Evolutionary conservation across 2,113 vertebrate species (phyloP), one percentile per base, ranked within the genome.

Genomic region (Furnarius figulus): DNA sequence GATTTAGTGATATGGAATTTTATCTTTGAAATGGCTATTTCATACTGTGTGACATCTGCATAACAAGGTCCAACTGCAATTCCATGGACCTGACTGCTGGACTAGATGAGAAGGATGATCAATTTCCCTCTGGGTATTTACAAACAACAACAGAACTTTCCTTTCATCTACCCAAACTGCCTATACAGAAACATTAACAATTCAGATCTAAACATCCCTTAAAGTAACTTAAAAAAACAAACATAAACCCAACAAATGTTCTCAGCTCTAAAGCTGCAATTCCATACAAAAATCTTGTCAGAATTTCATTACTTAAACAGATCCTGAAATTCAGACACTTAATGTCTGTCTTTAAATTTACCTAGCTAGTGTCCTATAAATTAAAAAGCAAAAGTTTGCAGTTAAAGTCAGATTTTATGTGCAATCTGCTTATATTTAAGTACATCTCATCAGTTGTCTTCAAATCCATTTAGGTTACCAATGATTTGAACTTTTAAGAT

Each of bases 221-320:
- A 31, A 81, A 87, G 55, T 30, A 47, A 53, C 5, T 59, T 52
- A 19, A 55, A 47, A 52, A 75, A 74, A 61, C 33, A 58, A 2
- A 2, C 11, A 56, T 0, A 6, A 67, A 47, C 20, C 0, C 5
- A 61, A 68, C 9, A 72, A 58, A 66, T n/a, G 72, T 39, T 42
- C 28, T 33, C 37, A 76, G 28, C 15, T 83, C 4, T 63, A 20
- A 86, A 74, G 37, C 12, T 68, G 0, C 8, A 33, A 68, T 55
- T 79, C 20, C 20, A 53, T 35, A 53, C 2, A 56, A 89, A 81
- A 78, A 30, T 3, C 2, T 9, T 49, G 11, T 16, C 66, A 53
- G 30, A 70, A 70, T 68, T 76, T 80, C 8, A 42, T 47, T 53
- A 68, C 18, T 75, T 77, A 52, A 59, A 82, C 9, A 82, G 47